A percentile compares a stretch with the other conserved stretches of the same genome.
These are phyloP conservation scores for Atethmia centrago DNA, from an alignment of 2,888 invertebrate species.

Conservation along the genomic window DNA sequence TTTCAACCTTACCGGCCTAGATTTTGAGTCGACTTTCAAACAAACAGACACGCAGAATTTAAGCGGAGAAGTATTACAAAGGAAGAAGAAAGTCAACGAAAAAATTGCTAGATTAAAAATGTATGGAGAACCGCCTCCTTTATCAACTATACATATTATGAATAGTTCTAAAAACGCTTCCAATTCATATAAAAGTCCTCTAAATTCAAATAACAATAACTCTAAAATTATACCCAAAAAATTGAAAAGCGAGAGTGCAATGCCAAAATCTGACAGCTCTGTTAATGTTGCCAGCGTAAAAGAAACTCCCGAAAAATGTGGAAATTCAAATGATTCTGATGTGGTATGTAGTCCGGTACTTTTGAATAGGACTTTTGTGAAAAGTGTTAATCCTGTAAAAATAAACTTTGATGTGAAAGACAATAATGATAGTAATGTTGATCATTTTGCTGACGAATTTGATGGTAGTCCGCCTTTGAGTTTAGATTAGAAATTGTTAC, in stretches of 20 bases:
- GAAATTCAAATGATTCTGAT: conserved; percentile 38
- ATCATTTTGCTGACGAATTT: conserved; percentile 85
- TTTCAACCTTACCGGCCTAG: conserved; percentile 83
- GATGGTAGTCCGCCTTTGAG: conserved; percentile 86
- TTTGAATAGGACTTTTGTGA: conserved; percentile 74
- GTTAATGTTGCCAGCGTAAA: conserved; percentile 69
- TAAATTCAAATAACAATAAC: conserved; percentile 68
- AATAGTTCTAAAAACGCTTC: conserved; percentile 80
- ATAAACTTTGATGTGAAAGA: conserved; percentile 66
- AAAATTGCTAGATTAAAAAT: conserved; percentile 88
- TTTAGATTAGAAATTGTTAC: conserved; percentile 74
- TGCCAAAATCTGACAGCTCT: conserved; percentile 51
- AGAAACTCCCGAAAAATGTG: conserved; percentile 64
- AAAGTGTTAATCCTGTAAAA: conserved; percentile 77
- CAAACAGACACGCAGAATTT: conserved; percentile 77
- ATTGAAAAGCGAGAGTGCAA: conserved; percentile 11
- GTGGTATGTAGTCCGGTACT: conserved; percentile 74
- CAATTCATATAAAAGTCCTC: conserved; percentile 83
- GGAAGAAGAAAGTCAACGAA: conserved; percentile 80
- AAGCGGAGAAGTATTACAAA: conserved; percentile 74
- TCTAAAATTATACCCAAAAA: conserved; percentile 16
- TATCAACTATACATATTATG: conserved; percentile 87
- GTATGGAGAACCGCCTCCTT: conserved; percentile 90
- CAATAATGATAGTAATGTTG: conserved; percentile 68
- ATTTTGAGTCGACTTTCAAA: conserved; percentile 87